phyloP scores from a whole-genome alignment of 2,888 invertebrate species.

The Cyclophora albipunctata region DNA sequence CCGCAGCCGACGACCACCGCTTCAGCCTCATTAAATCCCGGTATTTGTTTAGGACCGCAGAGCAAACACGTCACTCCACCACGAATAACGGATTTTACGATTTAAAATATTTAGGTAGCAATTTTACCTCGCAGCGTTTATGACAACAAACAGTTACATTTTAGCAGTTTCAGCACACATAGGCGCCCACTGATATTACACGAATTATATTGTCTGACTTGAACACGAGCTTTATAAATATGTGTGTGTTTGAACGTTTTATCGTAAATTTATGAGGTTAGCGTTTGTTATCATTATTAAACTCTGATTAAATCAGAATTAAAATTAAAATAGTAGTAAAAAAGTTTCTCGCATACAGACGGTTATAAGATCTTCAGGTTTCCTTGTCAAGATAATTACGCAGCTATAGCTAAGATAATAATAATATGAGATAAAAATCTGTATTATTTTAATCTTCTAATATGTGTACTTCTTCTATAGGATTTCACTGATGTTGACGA shows the following conservation, averaged over 20 bases:
- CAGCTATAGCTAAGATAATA: too few relatives aligned
- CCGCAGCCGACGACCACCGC: slow-evolving; percentile 26
- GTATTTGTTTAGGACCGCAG: slow-evolving; percentile 68
- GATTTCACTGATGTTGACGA: slow-evolving; percentile 35
- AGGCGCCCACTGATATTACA: slow-evolving; percentile 9
- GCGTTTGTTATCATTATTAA: too few relatives aligned
- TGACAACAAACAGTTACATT: slow-evolving; percentile 56
- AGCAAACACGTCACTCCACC: slow-evolving; percentile 59
- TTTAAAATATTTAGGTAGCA: slow-evolving; percentile 65
- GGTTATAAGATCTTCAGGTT: too few relatives aligned
- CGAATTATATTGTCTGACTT: slow-evolving; percentile 1
- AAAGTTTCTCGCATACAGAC: too few relatives aligned
- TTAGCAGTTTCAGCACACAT: slow-evolving; percentile 31
- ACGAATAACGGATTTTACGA: slow-evolving; percentile 63
- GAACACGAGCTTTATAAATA: too few relatives aligned
- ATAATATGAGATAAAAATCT: too few relatives aligned
- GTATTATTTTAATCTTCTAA: too few relatives aligned
- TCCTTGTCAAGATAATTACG: too few relatives aligned
- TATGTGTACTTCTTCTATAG: too few relatives aligned
- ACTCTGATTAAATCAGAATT: too few relatives aligned
- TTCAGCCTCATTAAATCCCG: slow-evolving; percentile 63
- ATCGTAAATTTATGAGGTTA: slow-evolving; percentile 15
- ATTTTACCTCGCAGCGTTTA: slow-evolving; percentile 55
- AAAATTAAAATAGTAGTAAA: too few relatives aligned
- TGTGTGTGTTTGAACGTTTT: neutral